Conservation (phyloP, 37 sponge, comb jelly and placozoan genomes). For the Diacarnus erythraeanus region DNA sequence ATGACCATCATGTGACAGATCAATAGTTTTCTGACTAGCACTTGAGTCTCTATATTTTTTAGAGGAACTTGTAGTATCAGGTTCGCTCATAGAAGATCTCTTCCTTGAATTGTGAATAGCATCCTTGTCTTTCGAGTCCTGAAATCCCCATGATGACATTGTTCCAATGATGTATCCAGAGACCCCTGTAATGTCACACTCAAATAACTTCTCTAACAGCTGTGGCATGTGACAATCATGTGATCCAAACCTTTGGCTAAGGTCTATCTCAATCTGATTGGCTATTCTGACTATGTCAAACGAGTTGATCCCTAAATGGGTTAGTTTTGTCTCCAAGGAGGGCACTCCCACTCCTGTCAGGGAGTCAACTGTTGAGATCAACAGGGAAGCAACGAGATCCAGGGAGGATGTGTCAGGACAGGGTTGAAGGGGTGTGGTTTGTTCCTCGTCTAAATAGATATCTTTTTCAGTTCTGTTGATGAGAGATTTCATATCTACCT, state of each 20-base stretch:
- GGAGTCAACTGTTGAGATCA: background rate
- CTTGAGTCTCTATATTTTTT: background rate
- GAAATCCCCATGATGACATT: background rate
- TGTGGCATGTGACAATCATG: background rate
- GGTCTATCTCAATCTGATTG: conserved; percentile 8
- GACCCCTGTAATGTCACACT: background rate
- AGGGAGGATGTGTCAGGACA: background rate
- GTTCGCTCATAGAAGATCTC: background rate
- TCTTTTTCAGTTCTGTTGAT: background rate
- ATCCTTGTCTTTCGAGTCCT: background rate
- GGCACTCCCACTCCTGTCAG: background rate
- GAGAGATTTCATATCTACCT: conserved; percentile 22
- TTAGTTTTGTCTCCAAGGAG: conserved; percentile 4
- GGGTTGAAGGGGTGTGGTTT: background rate
- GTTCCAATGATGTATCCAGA: background rate
- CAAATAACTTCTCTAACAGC: conserved; percentile 21
- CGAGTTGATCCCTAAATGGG: conserved; percentile 41
- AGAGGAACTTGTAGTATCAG: background rate
- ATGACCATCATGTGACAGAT: background rate
- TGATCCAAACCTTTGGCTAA: background rate
- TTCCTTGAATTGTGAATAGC: background rate
- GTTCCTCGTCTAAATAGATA: background rate
- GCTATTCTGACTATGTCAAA: conserved; percentile 57
- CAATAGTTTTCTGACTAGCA: background rate
- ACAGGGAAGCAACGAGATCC: conserved; percentile 2